Evolutionary conservation across 2,113 vertebrate species (phyloP), one percentile per base, ranked within the genome.

Genomic region (Butorides virescens): DNA sequence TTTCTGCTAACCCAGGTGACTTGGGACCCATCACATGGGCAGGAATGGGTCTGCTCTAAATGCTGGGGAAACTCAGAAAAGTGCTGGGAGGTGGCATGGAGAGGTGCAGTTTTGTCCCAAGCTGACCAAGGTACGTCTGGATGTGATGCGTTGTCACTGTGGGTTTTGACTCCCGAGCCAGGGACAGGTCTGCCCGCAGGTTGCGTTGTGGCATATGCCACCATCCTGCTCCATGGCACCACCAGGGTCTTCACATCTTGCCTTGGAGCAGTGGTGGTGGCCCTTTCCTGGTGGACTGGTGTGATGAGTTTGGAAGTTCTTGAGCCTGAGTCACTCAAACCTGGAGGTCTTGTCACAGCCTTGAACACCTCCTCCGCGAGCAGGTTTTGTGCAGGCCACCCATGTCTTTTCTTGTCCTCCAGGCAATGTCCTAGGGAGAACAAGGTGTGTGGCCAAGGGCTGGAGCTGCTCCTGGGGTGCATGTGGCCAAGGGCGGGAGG

Each of bases 281-380:
- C 19, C 26, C 42, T 65, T 84, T 55, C 34, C 56, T 52, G 47
- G 21, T 16, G 34, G 27, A 21, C 36, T 3, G 4, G 14, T 29
- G 21, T 17, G 39, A 32, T 53, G 66, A 39, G 11, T 47, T 50
- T 75, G 25, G 46, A 78, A 47, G 46, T 20, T 50, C 72, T 65
- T 0, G 0, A 61, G 22, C 56, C 30, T 11, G 7, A 36, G 37
- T 23, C 26, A 19, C 42, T 42, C 36, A 59, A 8, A 52, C 15
- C 25, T 62, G 56, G 76, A 83, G 25, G 26, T 79, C 32, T 66
- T 7, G 0, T 52, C 52, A 37, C 0, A 1, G 81, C 32, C n/a
- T 49, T 77, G 61, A 36, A 13, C 39, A 37, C 10, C 13, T 66
- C 58, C 30, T 56, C 32, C 0, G 1, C 0, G 1, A 47, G 56